Base-by-base conservation (phyloP, 2,113 vertebrate genomes). In the Phaetusa simplex region DNA sequence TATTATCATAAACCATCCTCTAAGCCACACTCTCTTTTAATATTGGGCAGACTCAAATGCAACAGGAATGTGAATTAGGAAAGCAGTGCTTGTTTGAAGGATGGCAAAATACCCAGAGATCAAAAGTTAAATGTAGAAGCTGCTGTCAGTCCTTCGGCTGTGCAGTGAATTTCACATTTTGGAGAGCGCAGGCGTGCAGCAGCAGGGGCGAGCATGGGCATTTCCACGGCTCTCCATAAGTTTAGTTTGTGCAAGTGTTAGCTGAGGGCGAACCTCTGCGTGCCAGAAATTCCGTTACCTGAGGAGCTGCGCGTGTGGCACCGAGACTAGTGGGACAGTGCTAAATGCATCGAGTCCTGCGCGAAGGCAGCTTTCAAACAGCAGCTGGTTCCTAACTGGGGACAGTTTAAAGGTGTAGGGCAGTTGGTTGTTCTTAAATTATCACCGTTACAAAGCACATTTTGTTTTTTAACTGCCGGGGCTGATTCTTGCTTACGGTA, bases 91-190 rank as follows among this genome's bases (percentile, higher is more conserved):
- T 94, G 86, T 84, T 72, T 93, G 74, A 91, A 90, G 42, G 58
- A 72, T 82, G 66, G 58, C 38, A 91, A 88, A 95, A 92, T 67
- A 77, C 53, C 53, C 40, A 66, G 82, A 95, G 66, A 86, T 89
- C 89, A 91, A 83, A 97, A 97, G 66, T 92, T 88, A 89, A 96
- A 89, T 26, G 47, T 36, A 78, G 92, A 95, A 91, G 74, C 74
- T 87, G 24, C 82, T 86, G 67, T 77, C 80, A 82, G 67, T 66
- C 42, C 42, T 70, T 95, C 19, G 47, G 32, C 59, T 93, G 66
- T 83, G 67, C 77, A 85, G 49, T 62, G 91, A 90, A 95, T 94
- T 84, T 91, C 55, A 93, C 4, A 81, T 85, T 95, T 85, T 88
- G 91, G 61, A 38, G 16, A 22, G 24, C 13, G 34, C 14, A 14